Evolutionary conservation across 2,888 invertebrate genomes (phyloP), one percentile per base, ranked within the genome.

Genomic region (Clanis bilineata): DNA sequence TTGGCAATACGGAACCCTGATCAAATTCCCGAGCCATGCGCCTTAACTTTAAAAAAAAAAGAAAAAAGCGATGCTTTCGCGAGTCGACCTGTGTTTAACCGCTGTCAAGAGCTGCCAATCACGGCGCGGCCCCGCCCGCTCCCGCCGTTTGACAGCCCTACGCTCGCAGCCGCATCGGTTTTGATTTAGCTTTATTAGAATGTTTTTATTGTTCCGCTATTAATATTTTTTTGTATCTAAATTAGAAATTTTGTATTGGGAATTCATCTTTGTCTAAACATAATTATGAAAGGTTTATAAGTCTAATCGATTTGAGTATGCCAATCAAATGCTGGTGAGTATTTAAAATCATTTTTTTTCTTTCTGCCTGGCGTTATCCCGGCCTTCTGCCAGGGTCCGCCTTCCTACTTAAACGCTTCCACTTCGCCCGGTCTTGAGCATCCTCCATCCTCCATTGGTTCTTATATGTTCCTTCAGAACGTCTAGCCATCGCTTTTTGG

Each of bases 81-180:
- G 90, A 90, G 82, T 80, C 83, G 86, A 86, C 90, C 90, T 87
- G 88, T 83, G 86, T 88, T 87, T 85, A 86, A 83, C 86, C 86
- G 86, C 89, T 88, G 90, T 90, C 90, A 81, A 71, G 79, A 72
- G 79, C 74, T 89, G 90, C 87, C 90, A 90, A 88, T 90, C 90
- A 89, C 72, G 71, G 71, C 64, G 18, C 66, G 63, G 65, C 65
- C 65, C 63, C 63, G 65, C 66, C 66, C 60, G 62, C 67, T 59
- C 61, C 65, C 62, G 64, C 65, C 57, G 62, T 69, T 68, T 72
- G 66, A 67, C 70, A 70, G 64, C 63, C 66, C 64, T 65, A 62
- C 66, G 65, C 67, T 68, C 62, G 63, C 64, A 63, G 59, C 64
- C 61, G 63, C 64, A 63, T 63, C 66, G 59, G 60, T 66, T 62